Evolutionary conservation across 1,140 invertebrate species (phyloP).

Genomic region (Hesperophylax magnus): DNA sequence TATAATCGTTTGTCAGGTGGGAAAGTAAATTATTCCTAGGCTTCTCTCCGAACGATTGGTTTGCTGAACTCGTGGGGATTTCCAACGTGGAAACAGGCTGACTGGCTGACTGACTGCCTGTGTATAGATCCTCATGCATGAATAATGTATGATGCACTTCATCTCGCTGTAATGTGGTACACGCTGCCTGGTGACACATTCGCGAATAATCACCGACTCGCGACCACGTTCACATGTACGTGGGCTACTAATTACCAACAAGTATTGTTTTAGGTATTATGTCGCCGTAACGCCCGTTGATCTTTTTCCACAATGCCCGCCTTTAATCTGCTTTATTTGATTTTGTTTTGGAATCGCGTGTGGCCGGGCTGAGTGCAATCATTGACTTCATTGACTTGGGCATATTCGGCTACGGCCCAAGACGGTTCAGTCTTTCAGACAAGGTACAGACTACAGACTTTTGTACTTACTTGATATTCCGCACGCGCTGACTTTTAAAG

Average conservation of each 20-base stretch:
- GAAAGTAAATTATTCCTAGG: background rate
- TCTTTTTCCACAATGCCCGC: background rate
- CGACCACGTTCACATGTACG: conserved; percentile 17
- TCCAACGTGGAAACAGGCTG: conserved; percentile 19
- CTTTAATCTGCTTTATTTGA: background rate
- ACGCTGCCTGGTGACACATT: conserved; percentile 39
- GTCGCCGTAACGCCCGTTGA: background rate
- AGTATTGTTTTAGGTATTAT: conserved; percentile 12
- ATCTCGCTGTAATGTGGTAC: conserved; percentile 41
- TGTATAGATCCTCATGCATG: background rate
- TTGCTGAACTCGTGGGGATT: conserved; percentile 37
- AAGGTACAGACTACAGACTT: too few relatives aligned
- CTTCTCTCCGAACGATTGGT: conserved; percentile 5
- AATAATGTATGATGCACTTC: conserved; percentile 33
- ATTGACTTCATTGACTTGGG: background rate
- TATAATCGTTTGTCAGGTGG: background rate
- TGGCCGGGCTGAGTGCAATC: background rate
- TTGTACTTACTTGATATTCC: conserved; percentile 12
- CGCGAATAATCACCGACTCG: conserved; percentile 9
- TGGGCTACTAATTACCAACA: conserved; percentile 20
- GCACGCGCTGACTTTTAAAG: background rate
- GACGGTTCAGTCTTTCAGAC: background rate
- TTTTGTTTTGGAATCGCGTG: background rate
- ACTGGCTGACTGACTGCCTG: too few relatives aligned
- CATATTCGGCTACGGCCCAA: background rate